Conservation (phyloP, 2,888 invertebrate species). For the Dione vanillae region DNA sequence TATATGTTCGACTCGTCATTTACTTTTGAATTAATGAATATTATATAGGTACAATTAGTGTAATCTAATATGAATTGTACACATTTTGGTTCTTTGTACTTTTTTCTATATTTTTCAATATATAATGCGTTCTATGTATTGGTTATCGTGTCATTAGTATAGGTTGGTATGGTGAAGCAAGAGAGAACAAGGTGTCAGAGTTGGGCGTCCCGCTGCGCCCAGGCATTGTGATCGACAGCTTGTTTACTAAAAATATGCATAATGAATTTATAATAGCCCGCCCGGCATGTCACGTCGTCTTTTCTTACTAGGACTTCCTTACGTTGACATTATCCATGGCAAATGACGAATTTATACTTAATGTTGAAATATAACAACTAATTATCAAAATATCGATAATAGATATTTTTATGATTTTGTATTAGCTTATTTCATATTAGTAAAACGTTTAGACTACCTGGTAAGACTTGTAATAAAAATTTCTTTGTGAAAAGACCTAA, state of each 20-base stretch:
- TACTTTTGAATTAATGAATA: slow-evolving; percentile 73
- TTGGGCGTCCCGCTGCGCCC: slow-evolving; percentile 74
- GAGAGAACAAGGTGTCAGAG: slow-evolving; percentile 71
- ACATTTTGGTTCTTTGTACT: not conserved
- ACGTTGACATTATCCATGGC: slow-evolving; percentile 45
- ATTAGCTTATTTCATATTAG: not conserved
- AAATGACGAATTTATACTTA: slow-evolving; percentile 31
- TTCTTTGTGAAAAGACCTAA: slow-evolving; percentile 60
- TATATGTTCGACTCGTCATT: slow-evolving; percentile 79
- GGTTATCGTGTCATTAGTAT: slow-evolving; percentile 64
- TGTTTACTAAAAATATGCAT: slow-evolving; percentile 85
- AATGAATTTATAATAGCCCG: slow-evolving; percentile 83
- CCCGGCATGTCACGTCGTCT: slow-evolving; percentile 62
- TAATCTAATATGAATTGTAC: slow-evolving; percentile 57
- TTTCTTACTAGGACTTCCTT: slow-evolving; percentile 53
- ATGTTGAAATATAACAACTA: not conserved
- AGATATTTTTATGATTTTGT: not conserved
- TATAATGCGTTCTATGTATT: slow-evolving; percentile 6
- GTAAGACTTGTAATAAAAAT: slow-evolving; percentile 28
- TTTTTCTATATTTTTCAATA: not conserved
- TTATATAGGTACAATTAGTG: slow-evolving; percentile 69
- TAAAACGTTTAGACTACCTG: not conserved
- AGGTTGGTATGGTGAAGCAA: slow-evolving; percentile 60
- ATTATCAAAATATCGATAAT: not conserved
- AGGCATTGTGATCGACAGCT: slow-evolving; percentile 83